These are phyloP conservation scores for Julus scanicus DNA, from an alignment of 2,888 invertebrate genomes.

Conservation along the genomic window DNA sequence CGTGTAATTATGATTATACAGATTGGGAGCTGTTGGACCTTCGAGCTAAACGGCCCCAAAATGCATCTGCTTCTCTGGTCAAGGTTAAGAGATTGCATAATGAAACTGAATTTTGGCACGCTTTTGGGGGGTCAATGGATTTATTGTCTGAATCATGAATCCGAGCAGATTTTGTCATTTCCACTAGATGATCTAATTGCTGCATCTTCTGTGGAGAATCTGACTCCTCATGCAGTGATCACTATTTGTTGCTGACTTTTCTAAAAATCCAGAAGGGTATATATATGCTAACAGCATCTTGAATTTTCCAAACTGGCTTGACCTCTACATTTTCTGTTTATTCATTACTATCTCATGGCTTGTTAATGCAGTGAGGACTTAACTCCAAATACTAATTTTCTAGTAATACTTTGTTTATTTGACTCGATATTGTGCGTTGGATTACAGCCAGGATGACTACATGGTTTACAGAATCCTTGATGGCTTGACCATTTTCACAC, in stretches of 20 bases:
- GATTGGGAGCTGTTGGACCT: conserved; percentile 20
- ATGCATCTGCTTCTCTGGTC: conserved; percentile 6
- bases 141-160: background rate
- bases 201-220: background rate
- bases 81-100: background rate
- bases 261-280: too few relatives aligned
- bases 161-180: background rate
- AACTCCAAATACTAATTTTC: too few relatives aligned
- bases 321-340: too few relatives aligned
- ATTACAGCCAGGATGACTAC: too few relatives aligned
- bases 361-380: too few relatives aligned
- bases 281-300: too few relatives aligned
- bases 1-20: conserved; percentile 41
- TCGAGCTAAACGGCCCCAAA: background rate
- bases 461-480: too few relatives aligned
- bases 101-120: background rate
- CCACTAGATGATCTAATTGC: background rate
- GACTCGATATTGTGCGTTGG: too few relatives aligned
- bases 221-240: background rate
- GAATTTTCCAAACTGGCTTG: too few relatives aligned
- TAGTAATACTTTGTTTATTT: too few relatives aligned
- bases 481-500: too few relatives aligned
- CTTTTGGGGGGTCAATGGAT: background rate
- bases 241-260: background rate
- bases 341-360: too few relatives aligned